These are phyloP conservation scores for Rhyacophila brunnea DNA, from an alignment of 1,140 invertebrate species.

Conservation along the genomic window DNA sequence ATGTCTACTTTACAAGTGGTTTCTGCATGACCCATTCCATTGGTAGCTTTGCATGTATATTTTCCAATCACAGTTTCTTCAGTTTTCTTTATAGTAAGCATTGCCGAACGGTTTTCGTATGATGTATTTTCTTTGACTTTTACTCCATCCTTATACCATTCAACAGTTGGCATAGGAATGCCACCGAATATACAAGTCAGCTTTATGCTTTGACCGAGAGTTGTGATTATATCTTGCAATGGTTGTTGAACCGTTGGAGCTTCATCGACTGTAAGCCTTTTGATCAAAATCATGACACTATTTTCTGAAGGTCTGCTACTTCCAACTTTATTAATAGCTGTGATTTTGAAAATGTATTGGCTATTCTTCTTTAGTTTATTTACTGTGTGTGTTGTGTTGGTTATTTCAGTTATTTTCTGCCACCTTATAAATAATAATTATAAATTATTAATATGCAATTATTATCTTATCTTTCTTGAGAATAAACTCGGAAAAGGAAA, in stretches of 20 bases:
- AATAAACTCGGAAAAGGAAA: neutral
- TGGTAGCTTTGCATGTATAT: constrained; percentile 72
- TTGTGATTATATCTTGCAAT: constrained; percentile 59
- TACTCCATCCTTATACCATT: constrained; percentile 69
- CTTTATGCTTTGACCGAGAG: constrained; percentile 60
- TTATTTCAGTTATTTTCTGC: constrained; percentile 66
- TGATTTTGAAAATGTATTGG: constrained; percentile 74
- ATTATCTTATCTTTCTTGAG: no score
- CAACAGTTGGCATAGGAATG: constrained; percentile 78
- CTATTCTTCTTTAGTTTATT: constrained; percentile 66
- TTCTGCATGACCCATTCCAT: constrained; percentile 69
- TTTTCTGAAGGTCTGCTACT: constrained; percentile 60
- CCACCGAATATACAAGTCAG: constrained; percentile 77
- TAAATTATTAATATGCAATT: constrained; percentile 12
- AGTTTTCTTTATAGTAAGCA: constrained; percentile 67
- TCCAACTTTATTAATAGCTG: constrained; percentile 75
- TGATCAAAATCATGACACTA: constrained; percentile 57
- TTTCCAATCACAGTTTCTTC: constrained; percentile 62
- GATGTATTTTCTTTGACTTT: constrained; percentile 57
- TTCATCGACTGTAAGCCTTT: constrained; percentile 53
- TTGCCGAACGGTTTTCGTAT: constrained; percentile 74
- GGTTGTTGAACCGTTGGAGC: constrained; percentile 63
- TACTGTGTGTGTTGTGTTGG: constrained; percentile 63
- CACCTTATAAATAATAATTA: constrained; percentile 53
- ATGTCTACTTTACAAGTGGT: constrained; percentile 66